These are phyloP conservation scores for Mobula hypostoma DNA, from an alignment of 2,113 vertebrate genomes.

Conservation along the genomic window DNA sequence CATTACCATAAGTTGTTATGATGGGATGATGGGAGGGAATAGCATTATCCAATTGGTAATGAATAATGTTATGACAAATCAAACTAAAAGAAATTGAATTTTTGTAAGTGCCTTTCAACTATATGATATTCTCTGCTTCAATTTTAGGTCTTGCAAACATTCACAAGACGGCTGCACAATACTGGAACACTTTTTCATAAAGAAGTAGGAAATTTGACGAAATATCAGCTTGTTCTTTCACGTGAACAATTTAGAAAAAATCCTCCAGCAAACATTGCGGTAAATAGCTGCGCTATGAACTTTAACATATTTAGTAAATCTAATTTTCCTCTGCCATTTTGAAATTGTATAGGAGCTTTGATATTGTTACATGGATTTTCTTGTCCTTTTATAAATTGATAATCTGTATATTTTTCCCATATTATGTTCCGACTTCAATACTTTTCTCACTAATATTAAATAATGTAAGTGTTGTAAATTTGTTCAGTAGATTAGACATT, in stretches of 20 bases:
- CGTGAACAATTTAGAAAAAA: constrained; percentile 90
- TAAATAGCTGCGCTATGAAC: constrained; percentile 43
- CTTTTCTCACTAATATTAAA: too few species aligned
- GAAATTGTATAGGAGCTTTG: background rate
- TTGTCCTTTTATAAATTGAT: background rate
- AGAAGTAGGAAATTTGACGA: constrained; percentile 73
- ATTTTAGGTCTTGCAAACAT: constrained; percentile 74
- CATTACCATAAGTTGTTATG: too few species aligned
- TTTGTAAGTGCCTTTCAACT: background rate
- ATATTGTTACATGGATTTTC: background rate
- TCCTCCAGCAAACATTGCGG: constrained; percentile 63
- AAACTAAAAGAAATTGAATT: background rate
- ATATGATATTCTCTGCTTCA: background rate
- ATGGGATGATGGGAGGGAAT: background rate
- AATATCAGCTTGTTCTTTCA: constrained; percentile 87
- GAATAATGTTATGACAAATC: background rate
- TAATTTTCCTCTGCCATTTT: constrained; percentile 3
- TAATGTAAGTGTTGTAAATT: too few species aligned
- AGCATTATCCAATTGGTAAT: background rate
- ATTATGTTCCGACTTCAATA: too few species aligned
- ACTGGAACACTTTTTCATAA: constrained; percentile 62
- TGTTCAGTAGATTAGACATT: too few species aligned
- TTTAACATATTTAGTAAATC: background rate
- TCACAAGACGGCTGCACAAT: constrained; percentile 70
- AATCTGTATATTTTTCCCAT: background rate